phyloP scores from a whole-genome alignment of 2,113 vertebrate species.

The Callospermophilus lateralis region DNA sequence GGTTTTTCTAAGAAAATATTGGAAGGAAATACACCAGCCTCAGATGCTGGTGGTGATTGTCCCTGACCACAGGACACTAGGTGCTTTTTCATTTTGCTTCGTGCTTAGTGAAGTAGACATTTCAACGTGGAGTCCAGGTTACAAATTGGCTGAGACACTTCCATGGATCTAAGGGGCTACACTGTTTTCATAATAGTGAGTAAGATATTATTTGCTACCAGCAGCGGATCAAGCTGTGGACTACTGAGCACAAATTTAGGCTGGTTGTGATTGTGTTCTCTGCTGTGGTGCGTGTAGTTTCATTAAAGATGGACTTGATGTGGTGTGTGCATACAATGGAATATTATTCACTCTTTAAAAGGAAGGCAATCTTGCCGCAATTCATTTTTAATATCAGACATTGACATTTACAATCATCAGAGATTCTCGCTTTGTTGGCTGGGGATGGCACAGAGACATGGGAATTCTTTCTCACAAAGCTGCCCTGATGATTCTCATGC shows the following conservation, averaged over 20 bases:
- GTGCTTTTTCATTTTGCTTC: not conserved
- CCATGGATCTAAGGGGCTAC: not conserved
- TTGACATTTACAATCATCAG: not conserved
- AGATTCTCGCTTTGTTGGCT: not conserved
- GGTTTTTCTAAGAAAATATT: not conserved
- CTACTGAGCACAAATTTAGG: rapidly evolving
- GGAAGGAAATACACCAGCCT: not conserved
- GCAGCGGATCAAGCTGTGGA: rapidly evolving
- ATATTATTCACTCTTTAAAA: not conserved
- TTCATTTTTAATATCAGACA: too few species aligned
- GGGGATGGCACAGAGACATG: not conserved
- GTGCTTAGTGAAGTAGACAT: not conserved
- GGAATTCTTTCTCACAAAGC: not conserved
- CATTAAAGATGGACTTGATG: too few species aligned
- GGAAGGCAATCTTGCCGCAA: not conserved
- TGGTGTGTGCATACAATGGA: rapidly evolving
- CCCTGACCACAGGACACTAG: not conserved
- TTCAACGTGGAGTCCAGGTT: not conserved
- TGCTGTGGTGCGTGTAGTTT: rapidly evolving
- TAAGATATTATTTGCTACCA: not conserved
- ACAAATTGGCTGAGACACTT: not conserved
- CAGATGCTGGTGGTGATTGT: rapidly evolving
- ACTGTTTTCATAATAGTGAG: not conserved
- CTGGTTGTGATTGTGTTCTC: rapidly evolving
- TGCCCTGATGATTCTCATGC: not conserved